Conservation (phyloP, 2,113 vertebrate genomes). For the Thunnus maccoyii region DNA sequence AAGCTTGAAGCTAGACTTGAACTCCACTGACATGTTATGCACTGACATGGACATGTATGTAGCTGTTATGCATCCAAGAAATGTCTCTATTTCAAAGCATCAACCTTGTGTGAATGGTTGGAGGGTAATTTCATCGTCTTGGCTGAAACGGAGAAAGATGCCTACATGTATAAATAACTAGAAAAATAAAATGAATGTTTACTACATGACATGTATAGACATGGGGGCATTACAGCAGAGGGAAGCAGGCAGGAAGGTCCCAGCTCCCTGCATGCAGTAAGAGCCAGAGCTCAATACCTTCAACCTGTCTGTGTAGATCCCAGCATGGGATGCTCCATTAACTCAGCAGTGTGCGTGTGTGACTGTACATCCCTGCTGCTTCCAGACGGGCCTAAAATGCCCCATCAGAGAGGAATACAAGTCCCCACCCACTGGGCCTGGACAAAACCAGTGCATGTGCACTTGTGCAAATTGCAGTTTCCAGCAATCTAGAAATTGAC, state of each 20-base stretch:
- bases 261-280: constrained; percentile 34
- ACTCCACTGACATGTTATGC: background rate
- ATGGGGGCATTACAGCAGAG: constrained; percentile 19
- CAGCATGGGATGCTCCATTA: constrained; percentile 73
- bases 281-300: constrained; percentile 60
- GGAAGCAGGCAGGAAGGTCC: constrained; percentile 24
- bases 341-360: constrained; percentile 68
- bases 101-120: background rate
- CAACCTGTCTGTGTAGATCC: constrained; percentile 57
- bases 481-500: constrained; percentile 51
- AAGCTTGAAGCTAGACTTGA: background rate
- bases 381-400: constrained; percentile 52
- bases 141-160: background rate
- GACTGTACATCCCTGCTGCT: constrained; percentile 65
- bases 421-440: constrained; percentile 40
- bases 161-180: background rate
- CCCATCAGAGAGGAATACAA: constrained; percentile 43
- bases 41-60: background rate
- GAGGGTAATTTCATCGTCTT: background rate
- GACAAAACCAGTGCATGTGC: constrained; percentile 41
- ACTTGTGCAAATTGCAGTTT: constrained; percentile 35
- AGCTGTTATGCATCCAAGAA: background rate
- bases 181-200: constrained; percentile 14
- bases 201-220: constrained; percentile 26
- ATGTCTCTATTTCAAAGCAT: background rate